phyloP scores from a whole-genome alignment of 2,797 vertebrate genomes.

The Xiphophorus birchmanni region DNA sequence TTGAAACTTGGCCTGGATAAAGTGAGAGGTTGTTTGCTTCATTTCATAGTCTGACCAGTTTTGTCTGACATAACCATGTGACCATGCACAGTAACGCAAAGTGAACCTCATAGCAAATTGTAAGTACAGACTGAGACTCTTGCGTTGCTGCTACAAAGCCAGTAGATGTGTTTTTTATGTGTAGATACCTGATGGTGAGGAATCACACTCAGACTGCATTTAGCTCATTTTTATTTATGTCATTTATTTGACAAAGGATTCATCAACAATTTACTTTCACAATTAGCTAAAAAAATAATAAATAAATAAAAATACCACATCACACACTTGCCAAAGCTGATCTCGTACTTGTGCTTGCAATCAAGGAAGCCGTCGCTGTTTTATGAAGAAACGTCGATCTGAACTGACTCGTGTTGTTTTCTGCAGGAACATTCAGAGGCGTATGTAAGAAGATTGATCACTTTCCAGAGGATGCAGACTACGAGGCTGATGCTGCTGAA shows the following conservation, averaged over 20 bases:
- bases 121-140: not conserved
- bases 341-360: not conserved
- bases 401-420: constrained; percentile 35
- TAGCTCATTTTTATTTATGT: not conserved
- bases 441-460: constrained; percentile 99
- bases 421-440: constrained; percentile 92
- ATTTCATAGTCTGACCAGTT: too few species aligned
- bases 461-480: constrained; percentile 97
- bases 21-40: not conserved
- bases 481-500: constrained; percentile 95
- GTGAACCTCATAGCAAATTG: not conserved
- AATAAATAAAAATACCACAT: not conserved
- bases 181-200: not conserved
- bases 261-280: not conserved
- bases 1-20: not conserved
- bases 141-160: not conserved
- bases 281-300: not conserved
- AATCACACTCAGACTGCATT: not conserved
- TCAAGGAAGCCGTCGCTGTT: not conserved
- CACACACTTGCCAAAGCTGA: not conserved
- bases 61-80: not conserved
- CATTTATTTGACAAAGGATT: not conserved
- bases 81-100: not conserved
- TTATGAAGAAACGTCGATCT: not conserved
- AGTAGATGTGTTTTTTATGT: not conserved